Evolutionary conservation across 2,113 vertebrate species (phyloP).

Genomic region (Glareola pratincola): DNA sequence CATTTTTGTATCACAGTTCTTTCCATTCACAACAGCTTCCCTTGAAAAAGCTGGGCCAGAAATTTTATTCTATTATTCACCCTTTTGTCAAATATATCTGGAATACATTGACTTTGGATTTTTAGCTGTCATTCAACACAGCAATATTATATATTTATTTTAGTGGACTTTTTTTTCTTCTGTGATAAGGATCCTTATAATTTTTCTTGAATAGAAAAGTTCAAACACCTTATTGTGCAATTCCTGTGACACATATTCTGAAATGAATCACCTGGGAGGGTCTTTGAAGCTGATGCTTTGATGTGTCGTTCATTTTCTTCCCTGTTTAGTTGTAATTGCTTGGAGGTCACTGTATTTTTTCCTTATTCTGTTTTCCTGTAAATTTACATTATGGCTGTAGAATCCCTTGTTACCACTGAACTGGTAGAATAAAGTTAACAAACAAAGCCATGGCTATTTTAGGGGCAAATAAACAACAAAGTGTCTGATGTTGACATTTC

Average conservation of each 20-base stretch:
- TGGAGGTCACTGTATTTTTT: conserved; percentile 2
- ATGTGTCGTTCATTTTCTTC: conserved; percentile 32
- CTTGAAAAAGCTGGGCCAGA: neutral
- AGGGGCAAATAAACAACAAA: neutral
- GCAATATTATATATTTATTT: neutral
- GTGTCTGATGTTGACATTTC: neutral
- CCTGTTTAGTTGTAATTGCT: neutral
- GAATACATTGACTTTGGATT: neutral
- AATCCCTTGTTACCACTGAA: neutral
- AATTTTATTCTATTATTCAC: neutral
- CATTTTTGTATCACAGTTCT: neutral
- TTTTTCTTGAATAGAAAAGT: neutral
- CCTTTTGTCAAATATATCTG: neutral
- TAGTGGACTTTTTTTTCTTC: neutral
- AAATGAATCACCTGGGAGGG: neutral
- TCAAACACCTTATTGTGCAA: neutral
- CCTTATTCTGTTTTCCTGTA: neutral
- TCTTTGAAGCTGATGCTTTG: conserved; percentile 42
- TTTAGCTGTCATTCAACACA: neutral
- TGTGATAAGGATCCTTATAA: neutral
- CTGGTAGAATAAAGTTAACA: neutral
- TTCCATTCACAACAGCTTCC: neutral
- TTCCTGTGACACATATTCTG: neutral
- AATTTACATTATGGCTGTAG: neutral
- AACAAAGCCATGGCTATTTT: neutral